Conservation (phyloP, 2,888 invertebrate genomes). For the Mycogona germanica region DNA sequence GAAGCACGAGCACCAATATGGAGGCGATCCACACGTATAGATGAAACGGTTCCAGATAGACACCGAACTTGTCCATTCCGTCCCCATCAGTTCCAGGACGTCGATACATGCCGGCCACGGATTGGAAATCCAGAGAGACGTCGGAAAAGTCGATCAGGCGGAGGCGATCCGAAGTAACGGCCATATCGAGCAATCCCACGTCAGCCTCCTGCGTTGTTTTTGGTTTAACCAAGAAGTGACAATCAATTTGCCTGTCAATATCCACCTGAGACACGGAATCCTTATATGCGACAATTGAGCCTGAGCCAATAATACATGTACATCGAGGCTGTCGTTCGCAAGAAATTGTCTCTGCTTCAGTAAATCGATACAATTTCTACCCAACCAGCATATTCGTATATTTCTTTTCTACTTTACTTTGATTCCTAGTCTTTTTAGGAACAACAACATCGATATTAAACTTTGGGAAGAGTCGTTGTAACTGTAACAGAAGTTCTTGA, state of each 20-base stretch:
- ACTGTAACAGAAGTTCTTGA: no score
- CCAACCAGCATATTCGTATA: no score
- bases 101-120: background rate
- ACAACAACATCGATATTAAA: no score
- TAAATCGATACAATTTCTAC: no score
- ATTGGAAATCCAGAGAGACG: background rate
- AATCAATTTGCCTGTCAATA: background rate
- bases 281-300: no score
- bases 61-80: slow-evolving; percentile 4
- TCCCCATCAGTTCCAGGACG: slow-evolving; percentile 1
- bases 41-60: slow-evolving; percentile 8
- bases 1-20: background rate
- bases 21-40: slow-evolving; percentile 5
- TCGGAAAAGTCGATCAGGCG: background rate
- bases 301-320: no score
- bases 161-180: background rate
- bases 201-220: background rate
- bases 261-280: background rate
- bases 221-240: background rate
- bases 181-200: slow-evolving; percentile 2
- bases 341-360: no score
- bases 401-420: no score
- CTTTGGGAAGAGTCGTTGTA: no score
- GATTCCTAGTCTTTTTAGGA: no score
- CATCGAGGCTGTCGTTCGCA: no score